Evolutionary conservation across 2,888 invertebrate genomes (phyloP).

Genomic region (Andrena chrysosceles): DNA sequence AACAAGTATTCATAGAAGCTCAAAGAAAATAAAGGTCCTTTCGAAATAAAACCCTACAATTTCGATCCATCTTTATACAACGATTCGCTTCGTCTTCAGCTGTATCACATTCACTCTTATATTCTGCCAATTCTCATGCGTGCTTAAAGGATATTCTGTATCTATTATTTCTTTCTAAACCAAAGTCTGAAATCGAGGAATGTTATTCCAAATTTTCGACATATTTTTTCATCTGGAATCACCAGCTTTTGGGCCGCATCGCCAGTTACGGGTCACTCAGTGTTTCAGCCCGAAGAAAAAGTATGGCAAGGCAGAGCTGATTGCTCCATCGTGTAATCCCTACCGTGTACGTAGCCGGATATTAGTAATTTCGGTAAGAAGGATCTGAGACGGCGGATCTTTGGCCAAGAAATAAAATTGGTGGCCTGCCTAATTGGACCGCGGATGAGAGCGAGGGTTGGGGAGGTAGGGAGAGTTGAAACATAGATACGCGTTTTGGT

Average conservation of each 20-base stretch:
- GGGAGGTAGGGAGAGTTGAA: slow-evolving; percentile 8
- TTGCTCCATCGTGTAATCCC: slow-evolving; percentile 70
- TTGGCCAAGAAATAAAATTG: slow-evolving; percentile 67
- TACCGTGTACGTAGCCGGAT: slow-evolving; percentile 77
- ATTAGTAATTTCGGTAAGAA: slow-evolving; percentile 79
- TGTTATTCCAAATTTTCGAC: too few relatives aligned
- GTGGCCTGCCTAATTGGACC: slow-evolving; percentile 58
- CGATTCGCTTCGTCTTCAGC: too few relatives aligned
- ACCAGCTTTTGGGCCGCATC: too few relatives aligned
- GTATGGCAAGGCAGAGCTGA: slow-evolving; percentile 59
- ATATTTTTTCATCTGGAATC: not conserved
- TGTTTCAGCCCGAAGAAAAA: slow-evolving; percentile 60
- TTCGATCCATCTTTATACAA: too few relatives aligned
- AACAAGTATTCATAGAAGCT: too few relatives aligned
- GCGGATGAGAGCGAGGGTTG: slow-evolving; percentile 37
- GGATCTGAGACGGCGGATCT: slow-evolving; percentile 56
- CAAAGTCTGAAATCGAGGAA: too few relatives aligned
- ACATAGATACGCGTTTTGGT: slow-evolving; percentile 48
- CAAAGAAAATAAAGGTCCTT: too few relatives aligned
- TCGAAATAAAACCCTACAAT: too few relatives aligned
- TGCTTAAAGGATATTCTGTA: not conserved
- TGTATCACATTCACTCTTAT: not conserved
- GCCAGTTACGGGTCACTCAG: not conserved
- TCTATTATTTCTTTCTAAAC: not conserved
- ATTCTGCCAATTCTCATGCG: not conserved